A percentile compares a stretch with the other conserved stretches of the same genome.
Evolutionary conservation across 2,888 invertebrate species (phyloP).

Genomic region (Phalera bucephala): DNA sequence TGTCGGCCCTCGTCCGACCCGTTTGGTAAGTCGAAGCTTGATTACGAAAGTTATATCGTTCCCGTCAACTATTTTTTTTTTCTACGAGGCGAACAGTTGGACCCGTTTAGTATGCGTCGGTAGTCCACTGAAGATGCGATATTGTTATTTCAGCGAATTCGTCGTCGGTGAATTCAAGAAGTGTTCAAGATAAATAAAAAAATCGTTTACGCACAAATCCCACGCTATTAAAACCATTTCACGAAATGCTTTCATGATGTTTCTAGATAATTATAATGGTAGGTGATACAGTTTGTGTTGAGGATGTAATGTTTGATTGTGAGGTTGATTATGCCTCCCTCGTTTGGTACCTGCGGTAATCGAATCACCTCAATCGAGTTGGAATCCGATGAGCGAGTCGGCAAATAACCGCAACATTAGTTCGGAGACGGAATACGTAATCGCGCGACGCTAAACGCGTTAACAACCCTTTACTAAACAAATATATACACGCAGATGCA

Average conservation of each 20-base stretch:
- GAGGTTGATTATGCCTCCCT: slow-evolving; percentile 46
- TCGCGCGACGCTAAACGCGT: slow-evolving; percentile 44
- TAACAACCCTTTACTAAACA: slow-evolving; percentile 33
- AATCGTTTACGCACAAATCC: slow-evolving; percentile 77
- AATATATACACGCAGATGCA: slow-evolving; percentile 14
- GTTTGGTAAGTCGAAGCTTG: slow-evolving; percentile 73
- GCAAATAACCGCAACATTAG: slow-evolving; percentile 59
- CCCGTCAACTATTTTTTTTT: slow-evolving; percentile 48
- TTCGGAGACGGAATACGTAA: slow-evolving; percentile 62
- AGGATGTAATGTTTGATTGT: slow-evolving; percentile 28
- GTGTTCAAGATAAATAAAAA: slow-evolving; percentile 55
- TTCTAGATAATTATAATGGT: slow-evolving; percentile 33
- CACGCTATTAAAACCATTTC: slow-evolving; percentile 83
- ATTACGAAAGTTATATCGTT: slow-evolving; percentile 21
- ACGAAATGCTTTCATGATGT: slow-evolving; percentile 78
- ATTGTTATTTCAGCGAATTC: slow-evolving; percentile 72
- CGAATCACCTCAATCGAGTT: slow-evolving; percentile 47
- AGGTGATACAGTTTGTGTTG: slow-evolving; percentile 29
- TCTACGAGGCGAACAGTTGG: slow-evolving; percentile 40
- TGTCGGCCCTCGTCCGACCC: slow-evolving; percentile 82
- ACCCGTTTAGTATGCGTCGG: slow-evolving; percentile 29
- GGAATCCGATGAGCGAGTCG: slow-evolving; percentile 36
- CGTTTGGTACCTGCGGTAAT: slow-evolving; percentile 53
- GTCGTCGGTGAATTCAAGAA: slow-evolving; percentile 62
- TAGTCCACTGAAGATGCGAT: slow-evolving; percentile 40